phyloP scores from a whole-genome alignment of 2,797 vertebrate species.

The Paramormyrops hopkinsi region DNA sequence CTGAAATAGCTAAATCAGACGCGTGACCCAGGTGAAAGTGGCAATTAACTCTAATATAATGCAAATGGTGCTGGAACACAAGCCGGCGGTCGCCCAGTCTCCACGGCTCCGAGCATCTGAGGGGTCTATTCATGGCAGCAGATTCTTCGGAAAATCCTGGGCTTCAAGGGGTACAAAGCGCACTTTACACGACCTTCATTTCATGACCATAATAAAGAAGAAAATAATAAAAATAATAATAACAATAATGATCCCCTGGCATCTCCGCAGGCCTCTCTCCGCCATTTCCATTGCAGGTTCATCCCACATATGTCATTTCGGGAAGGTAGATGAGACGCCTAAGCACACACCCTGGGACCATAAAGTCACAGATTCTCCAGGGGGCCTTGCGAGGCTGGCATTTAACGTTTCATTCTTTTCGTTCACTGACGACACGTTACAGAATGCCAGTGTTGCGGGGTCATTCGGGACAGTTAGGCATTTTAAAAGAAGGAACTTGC shows the following conservation, averaged over 20 bases:
- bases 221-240: constrained; percentile 20
- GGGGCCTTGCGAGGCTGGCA: background rate
- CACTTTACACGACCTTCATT: constrained; percentile 3
- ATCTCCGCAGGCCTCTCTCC: background rate
- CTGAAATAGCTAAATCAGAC: constrained; percentile 50
- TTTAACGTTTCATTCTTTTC: constrained; percentile 20
- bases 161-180: background rate
- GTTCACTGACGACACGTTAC: background rate
- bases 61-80: constrained; percentile 41
- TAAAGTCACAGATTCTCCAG: background rate
- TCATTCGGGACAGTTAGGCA: background rate
- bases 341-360: background rate
- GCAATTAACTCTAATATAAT: constrained; percentile 47
- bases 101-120: constrained; percentile 37
- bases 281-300: background rate
- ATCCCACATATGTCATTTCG: background rate
- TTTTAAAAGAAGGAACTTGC: background rate
- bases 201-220: constrained; percentile 23
- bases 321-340: background rate
- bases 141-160: constrained; percentile 16
- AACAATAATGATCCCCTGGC: background rate
- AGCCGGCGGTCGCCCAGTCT: constrained; percentile 33
- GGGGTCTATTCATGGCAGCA: constrained; percentile 38
- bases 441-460: background rate
- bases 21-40: constrained; percentile 47